These are phyloP conservation scores for Melanotus villosus DNA, from an alignment of 2,888 invertebrate species.

Conservation along the genomic window DNA sequence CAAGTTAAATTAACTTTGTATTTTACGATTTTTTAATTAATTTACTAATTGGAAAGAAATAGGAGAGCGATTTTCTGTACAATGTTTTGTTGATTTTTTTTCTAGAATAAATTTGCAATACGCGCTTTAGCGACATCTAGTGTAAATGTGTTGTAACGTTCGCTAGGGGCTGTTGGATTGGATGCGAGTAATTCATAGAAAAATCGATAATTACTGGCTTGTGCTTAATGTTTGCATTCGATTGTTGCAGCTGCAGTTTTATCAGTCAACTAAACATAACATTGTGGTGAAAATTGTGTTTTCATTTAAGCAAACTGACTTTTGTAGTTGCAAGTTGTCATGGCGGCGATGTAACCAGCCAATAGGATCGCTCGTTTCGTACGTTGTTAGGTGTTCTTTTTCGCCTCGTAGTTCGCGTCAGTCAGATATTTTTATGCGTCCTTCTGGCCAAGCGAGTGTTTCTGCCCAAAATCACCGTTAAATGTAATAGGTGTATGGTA, in stretches of 20 bases:
- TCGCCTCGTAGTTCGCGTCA: conserved; percentile 80
- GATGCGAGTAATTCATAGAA: conserved; percentile 48
- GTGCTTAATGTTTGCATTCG: conserved; percentile 42
- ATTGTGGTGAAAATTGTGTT: conserved; percentile 49
- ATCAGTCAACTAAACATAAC: neutral
- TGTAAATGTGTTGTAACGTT: conserved; percentile 37
- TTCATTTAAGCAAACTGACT: conserved; percentile 65
- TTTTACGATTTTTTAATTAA: no score
- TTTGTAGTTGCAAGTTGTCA: conserved; percentile 70
- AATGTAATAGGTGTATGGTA: conserved; percentile 51
- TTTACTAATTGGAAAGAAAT: no score
- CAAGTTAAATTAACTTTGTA: no score
- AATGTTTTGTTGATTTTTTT: neutral
- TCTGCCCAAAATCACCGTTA: conserved; percentile 55
- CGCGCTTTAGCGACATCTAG: conserved; percentile 47
- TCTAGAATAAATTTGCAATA: conserved; percentile 23
- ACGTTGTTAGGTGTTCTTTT: conserved; percentile 78
- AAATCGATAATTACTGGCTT: conserved; percentile 46
- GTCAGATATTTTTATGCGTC: conserved; percentile 77
- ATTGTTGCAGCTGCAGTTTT: conserved; percentile 28
- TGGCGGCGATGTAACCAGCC: conserved; percentile 79
- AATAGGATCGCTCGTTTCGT: conserved; percentile 79
- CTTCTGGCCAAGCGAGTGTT: conserved; percentile 71
- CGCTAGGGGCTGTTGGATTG: conserved; percentile 53
- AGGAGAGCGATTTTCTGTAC: neutral